phyloP scores from a whole-genome alignment of 2,797 vertebrate genomes.

The Danio aesculapii region DNA sequence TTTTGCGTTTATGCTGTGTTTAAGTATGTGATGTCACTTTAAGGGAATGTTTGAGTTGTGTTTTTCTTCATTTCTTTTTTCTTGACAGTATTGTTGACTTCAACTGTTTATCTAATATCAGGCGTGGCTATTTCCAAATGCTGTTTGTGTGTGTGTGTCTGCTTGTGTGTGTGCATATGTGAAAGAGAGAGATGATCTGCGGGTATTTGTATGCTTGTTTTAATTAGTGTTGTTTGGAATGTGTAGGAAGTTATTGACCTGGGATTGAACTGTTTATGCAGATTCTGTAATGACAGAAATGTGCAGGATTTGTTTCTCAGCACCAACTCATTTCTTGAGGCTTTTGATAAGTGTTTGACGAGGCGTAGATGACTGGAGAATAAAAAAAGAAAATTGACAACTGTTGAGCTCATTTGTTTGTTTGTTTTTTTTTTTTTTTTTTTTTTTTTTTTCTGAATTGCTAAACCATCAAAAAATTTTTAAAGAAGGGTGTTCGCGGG shows the following conservation, averaged over 20 bases:
- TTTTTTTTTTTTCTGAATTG: not conserved
- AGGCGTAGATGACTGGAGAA: constrained; percentile 14
- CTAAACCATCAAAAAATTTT: too few relatives aligned
- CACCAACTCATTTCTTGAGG: not conserved
- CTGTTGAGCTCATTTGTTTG: not conserved
- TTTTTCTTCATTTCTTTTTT: constrained; percentile 17
- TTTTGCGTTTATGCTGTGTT: constrained; percentile 26
- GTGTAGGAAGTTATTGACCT: constrained; percentile 27
- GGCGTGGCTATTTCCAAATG: constrained; percentile 15
- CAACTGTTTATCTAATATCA: constrained; percentile 14
- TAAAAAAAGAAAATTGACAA: not conserved
- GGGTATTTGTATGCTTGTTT: constrained; percentile 8
- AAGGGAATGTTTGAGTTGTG: constrained; percentile 12
- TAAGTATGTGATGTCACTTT: constrained; percentile 19
- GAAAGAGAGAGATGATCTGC: not conserved
- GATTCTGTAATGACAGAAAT: constrained; percentile 8
- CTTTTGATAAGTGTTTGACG: constrained; percentile 18
- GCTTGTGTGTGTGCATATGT: not conserved
- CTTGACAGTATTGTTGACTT: constrained; percentile 27
- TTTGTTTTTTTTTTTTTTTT: too few relatives aligned
- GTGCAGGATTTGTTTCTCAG: constrained; percentile 8
- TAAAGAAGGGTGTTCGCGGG: too few relatives aligned
- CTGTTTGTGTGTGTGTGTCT: not conserved
- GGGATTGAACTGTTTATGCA: constrained; percentile 25
- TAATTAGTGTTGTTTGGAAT: constrained; percentile 2